Percentiles rank a stretch among this genome's conserved stretches.
Evolutionary conservation across 1,140 invertebrate species (phyloP).

Genomic region (Drosophila nasuta): DNA sequence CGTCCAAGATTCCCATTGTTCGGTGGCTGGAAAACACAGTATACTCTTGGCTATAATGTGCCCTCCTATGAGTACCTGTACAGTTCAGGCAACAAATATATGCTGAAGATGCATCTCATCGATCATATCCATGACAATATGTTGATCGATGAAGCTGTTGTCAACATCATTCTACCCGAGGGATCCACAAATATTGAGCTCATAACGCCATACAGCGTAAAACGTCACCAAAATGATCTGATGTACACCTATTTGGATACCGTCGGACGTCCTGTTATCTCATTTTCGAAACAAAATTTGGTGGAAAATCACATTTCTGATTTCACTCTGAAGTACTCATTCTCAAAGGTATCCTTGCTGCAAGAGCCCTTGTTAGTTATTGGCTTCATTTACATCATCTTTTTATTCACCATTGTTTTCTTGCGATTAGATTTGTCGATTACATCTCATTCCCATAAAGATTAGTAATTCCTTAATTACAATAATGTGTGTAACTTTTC

Average conservation of each 20-base stretch:
- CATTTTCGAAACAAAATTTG: conserved; percentile 94
- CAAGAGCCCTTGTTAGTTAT: conserved; percentile 97
- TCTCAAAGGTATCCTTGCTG: conserved; percentile 93
- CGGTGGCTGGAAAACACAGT: conserved; percentile 99
- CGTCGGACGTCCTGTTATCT: conserved; percentile 95
- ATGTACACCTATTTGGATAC: conserved; percentile 98
- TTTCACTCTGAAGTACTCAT: conserved; percentile 94
- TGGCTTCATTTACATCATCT: conserved; percentile 95
- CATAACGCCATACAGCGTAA: conserved; percentile 92
- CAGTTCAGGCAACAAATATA: conserved; percentile 92
- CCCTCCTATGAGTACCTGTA: conserved; percentile 98
- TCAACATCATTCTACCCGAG: conserved; percentile 98
- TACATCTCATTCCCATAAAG: conserved; percentile 85
- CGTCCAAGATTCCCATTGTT: conserved; percentile 98
- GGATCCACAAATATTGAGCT: conserved; percentile 93
- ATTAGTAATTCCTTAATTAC: conserved; percentile 64
- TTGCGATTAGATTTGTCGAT: conserved; percentile 98
- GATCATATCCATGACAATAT: conserved; percentile 99
- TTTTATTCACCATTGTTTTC: conserved; percentile 96
- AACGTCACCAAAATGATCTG: conserved; percentile 90
- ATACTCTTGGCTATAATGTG: conserved; percentile 98
- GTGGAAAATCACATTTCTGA: conserved; percentile 99
- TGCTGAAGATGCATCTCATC: conserved; percentile 95
- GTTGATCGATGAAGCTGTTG: conserved; percentile 95
- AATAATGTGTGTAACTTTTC: conserved; percentile 19